Conservation (phyloP, 2,113 vertebrate genomes). For the Pseudopipra pipra region DNA sequence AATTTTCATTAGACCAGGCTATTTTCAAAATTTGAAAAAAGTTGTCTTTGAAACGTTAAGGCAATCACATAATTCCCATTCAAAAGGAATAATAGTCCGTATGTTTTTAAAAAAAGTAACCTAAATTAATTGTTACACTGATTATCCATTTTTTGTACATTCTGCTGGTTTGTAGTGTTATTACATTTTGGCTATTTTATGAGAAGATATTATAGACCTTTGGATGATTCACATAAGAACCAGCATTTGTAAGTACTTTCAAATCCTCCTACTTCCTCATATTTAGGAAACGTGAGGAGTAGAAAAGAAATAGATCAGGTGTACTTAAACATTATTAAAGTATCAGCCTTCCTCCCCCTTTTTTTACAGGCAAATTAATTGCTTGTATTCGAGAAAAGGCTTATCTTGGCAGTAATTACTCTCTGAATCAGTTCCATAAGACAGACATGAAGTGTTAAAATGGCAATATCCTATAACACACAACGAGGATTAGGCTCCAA, state of each 20-base stretch:
- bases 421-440: constrained; percentile 44
- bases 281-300: constrained; percentile 70
- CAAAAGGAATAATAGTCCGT: constrained; percentile 15
- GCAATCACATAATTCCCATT: background rate
- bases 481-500: constrained; percentile 28
- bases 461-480: constrained; percentile 51
- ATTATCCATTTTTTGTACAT: constrained; percentile 14
- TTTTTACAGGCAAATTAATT: constrained; percentile 69
- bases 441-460: constrained; percentile 29
- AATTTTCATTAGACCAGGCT: background rate
- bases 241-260: constrained; percentile 61
- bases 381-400: constrained; percentile 53
- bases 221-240: constrained; percentile 60
- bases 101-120: background rate
- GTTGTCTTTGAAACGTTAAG: constrained; percentile 17
- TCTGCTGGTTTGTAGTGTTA: constrained; percentile 34
- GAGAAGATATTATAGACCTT: constrained; percentile 5
- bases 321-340: constrained; percentile 75
- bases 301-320: constrained; percentile 72
- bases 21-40: constrained; percentile 20
- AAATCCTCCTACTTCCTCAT: constrained; percentile 65
- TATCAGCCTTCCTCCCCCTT: constrained; percentile 50
- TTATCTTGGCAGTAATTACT: constrained; percentile 71
- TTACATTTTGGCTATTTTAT: constrained; percentile 55
- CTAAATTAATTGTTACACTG: constrained; percentile 18